Percentiles rank a stretch among this genome's conserved stretches.
These are phyloP conservation scores for Oreochromis grahami DNA, from an alignment of 2,797 vertebrate species.

Conservation along the genomic window DNA sequence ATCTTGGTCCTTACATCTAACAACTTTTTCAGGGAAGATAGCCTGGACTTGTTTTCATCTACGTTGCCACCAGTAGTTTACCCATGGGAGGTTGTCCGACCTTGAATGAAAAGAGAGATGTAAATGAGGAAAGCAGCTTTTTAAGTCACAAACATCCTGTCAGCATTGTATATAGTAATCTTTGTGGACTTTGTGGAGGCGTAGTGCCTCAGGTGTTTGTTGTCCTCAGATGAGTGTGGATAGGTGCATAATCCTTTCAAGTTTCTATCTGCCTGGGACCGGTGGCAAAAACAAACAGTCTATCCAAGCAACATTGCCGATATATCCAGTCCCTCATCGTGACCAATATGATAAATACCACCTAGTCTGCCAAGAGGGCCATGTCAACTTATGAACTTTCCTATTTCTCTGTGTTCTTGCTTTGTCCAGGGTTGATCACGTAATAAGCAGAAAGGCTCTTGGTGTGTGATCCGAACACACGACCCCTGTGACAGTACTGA, in stretches of 20 bases:
- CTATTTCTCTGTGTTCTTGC: background rate
- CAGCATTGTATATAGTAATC: slow-evolving; percentile 9
- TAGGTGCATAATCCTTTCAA: slow-evolving; percentile 39
- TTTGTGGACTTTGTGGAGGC: slow-evolving; percentile 35
- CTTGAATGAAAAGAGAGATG: slow-evolving; percentile 38
- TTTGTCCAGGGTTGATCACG: background rate
- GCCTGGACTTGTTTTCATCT: slow-evolving; percentile 18
- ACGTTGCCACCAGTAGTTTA: background rate
- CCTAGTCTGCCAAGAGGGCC: slow-evolving; percentile 22
- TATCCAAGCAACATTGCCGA: background rate
- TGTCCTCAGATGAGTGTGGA: slow-evolving; percentile 42
- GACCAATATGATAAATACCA: slow-evolving; percentile 11
- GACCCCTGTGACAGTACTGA: slow-evolving; percentile 27
- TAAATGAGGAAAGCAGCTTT: slow-evolving; percentile 40
- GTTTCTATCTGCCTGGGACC: slow-evolving; percentile 20
- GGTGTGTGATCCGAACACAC: slow-evolving; percentile 49
- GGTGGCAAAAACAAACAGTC: slow-evolving; percentile 12
- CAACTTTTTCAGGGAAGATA: background rate
- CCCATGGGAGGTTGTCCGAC: slow-evolving; percentile 27
- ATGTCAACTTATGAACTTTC: slow-evolving; percentile 26
- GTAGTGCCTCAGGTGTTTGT: slow-evolving; percentile 52
- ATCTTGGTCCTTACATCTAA: background rate
- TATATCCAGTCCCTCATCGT: background rate
- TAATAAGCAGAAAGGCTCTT: slow-evolving; percentile 24
- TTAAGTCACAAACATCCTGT: slow-evolving; percentile 21